A percentile compares a stretch with the other conserved stretches of the same genome.
These are phyloP conservation scores for Muscidifurax raptorellus DNA, from an alignment of 1,140 invertebrate genomes.

Conservation along the genomic window DNA sequence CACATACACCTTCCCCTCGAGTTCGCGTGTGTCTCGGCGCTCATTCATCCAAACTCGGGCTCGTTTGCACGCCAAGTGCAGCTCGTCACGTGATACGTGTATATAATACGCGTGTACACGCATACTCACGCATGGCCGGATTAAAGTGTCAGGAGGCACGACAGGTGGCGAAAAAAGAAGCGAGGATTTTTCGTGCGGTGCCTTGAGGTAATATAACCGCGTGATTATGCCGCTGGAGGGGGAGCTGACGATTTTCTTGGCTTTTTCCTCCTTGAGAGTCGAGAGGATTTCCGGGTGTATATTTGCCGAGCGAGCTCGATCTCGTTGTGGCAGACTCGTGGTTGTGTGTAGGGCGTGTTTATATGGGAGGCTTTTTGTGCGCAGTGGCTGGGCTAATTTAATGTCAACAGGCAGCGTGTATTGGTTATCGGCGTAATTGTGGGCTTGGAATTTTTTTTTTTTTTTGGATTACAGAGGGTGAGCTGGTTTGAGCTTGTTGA, in stretches of 20 bases:
- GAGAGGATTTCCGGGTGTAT: neutral
- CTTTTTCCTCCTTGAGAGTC: neutral
- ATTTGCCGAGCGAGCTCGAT: neutral
- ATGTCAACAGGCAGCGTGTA: neutral
- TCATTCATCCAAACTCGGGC: neutral
- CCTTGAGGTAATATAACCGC: no score
- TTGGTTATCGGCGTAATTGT: neutral
- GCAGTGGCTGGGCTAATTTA: neutral
- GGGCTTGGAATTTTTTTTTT: neutral
- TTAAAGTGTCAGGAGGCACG: slow-evolving; percentile 60
- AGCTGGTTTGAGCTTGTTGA: no score
- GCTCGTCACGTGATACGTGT: slow-evolving; percentile 16
- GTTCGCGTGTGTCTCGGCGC: slow-evolving; percentile 10
- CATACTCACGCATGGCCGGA: slow-evolving; percentile 54
- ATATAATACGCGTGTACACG: slow-evolving; percentile 53
- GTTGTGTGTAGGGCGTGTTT: no score
- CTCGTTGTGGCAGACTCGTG: no score
- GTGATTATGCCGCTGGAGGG: neutral
- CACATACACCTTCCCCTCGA: neutral
- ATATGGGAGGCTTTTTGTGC: neutral
- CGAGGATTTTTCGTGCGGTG: neutral
- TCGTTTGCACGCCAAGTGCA: slow-evolving; percentile 29
- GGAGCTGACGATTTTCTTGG: neutral
- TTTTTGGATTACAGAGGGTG: no score
- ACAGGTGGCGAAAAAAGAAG: slow-evolving; percentile 32